These are phyloP conservation scores for Caenorhabditis doughertyi DNA, from an alignment of 2,888 invertebrate species.

Conservation along the genomic window DNA sequence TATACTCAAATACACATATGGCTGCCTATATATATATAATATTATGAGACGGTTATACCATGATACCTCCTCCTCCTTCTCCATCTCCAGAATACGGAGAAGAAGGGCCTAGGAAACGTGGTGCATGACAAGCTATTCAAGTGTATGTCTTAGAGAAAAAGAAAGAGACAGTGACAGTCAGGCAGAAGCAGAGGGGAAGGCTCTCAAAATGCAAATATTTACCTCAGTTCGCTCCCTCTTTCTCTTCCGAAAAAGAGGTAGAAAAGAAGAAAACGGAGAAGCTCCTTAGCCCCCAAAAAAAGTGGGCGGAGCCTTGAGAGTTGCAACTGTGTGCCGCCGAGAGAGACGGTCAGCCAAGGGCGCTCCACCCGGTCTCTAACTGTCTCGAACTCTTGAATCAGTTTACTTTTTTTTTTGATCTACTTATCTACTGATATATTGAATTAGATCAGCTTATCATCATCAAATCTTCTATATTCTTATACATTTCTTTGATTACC, in stretches of 20 bases:
- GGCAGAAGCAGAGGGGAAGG: slow-evolving; percentile 11
- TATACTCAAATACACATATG: slow-evolving; percentile 1
- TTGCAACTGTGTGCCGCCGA: slow-evolving; percentile 48
- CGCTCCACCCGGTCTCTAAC: slow-evolving; percentile 1
- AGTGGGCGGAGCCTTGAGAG: slow-evolving; percentile 43
- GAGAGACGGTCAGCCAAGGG: slow-evolving; percentile 29
- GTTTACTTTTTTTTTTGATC: background rate
- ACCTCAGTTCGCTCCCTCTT: slow-evolving; percentile 31
- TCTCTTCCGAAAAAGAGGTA: slow-evolving; percentile 2
- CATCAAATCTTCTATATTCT: background rate
- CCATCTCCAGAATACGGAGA: background rate
- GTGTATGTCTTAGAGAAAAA: slow-evolving; percentile 19
- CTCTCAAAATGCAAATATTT: slow-evolving; percentile 63
- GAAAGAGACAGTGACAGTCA: slow-evolving; percentile 15
- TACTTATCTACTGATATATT: background rate
- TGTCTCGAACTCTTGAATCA: slow-evolving; percentile 2
- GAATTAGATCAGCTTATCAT: background rate
- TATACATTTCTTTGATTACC: background rate
- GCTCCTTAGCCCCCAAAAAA: slow-evolving; percentile 36
- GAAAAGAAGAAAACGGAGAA: slow-evolving; percentile 26
- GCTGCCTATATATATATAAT: too few relatives aligned
- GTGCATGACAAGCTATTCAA: slow-evolving; percentile 63
- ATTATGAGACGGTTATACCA: slow-evolving; percentile 59
- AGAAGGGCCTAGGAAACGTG: slow-evolving; percentile 31
- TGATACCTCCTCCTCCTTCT: too few relatives aligned